Conservation (phyloP, 1,140 invertebrate genomes). For the Hermetia illucens region DNA sequence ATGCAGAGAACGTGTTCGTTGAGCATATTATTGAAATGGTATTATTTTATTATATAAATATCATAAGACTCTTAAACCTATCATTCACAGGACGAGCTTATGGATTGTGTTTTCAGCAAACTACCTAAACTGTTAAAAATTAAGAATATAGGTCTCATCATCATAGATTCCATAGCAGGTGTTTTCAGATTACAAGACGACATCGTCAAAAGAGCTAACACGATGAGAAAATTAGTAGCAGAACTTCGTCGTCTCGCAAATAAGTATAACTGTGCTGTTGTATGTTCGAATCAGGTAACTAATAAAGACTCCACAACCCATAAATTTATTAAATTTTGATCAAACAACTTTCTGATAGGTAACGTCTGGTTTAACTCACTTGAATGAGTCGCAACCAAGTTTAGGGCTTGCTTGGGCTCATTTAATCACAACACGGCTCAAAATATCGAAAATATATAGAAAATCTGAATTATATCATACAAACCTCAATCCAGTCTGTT, state of each 20-base stretch:
- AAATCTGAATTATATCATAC: slow-evolving; percentile 15
- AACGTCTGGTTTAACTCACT: slow-evolving; percentile 16
- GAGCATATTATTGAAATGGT: slow-evolving; percentile 38
- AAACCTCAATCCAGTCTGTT: slow-evolving; percentile 6
- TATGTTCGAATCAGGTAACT: slow-evolving; percentile 61
- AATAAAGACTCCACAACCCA: not conserved
- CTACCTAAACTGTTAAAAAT: slow-evolving; percentile 34
- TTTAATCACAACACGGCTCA: slow-evolving; percentile 46
- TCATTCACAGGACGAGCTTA: slow-evolving; percentile 36
- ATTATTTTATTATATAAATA: slow-evolving; percentile 20
- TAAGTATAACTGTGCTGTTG: slow-evolving; percentile 38
- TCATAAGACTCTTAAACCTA: not conserved
- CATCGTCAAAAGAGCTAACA: slow-evolving; percentile 34
- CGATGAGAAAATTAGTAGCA: slow-evolving; percentile 41
- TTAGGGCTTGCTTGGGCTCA: slow-evolving; percentile 55
- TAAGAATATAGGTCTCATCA: slow-evolving; percentile 43
- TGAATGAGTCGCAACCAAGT: slow-evolving; percentile 32
- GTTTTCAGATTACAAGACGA: slow-evolving; percentile 50
- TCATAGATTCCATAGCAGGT: slow-evolving; percentile 64
- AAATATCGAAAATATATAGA: slow-evolving; percentile 33
- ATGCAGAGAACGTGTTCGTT: too few species aligned
- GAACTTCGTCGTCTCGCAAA: slow-evolving; percentile 40
- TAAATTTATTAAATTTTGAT: slow-evolving; percentile 9
- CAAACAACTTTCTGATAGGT: slow-evolving; percentile 26
- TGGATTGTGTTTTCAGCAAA: slow-evolving; percentile 38